These are phyloP conservation scores for Plectus sambesii DNA, from an alignment of 1,140 invertebrate genomes.

Conservation along the genomic window DNA sequence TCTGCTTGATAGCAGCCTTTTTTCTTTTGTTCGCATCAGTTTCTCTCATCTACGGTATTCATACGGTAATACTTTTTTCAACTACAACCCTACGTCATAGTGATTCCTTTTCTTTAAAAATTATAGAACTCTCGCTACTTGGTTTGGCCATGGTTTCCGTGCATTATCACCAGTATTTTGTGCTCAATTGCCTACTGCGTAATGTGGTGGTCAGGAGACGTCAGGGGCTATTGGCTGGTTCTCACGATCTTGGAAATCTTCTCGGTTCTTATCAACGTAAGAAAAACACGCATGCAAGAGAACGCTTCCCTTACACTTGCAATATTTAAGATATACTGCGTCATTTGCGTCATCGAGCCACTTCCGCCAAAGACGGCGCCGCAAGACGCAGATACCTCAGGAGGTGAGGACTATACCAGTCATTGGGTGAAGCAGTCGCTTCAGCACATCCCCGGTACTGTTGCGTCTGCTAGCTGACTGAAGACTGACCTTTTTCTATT, in stretches of 20 bases:
- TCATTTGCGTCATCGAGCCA: conserved; percentile 16
- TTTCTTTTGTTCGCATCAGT: conserved; percentile 40
- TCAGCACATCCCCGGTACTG: conserved; percentile 5
- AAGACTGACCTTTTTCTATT: conserved; percentile 9
- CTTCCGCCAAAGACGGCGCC: conserved; percentile 6
- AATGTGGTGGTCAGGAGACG: conserved; percentile 42
- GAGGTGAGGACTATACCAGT: conserved; percentile 21
- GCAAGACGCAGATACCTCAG: conserved; percentile 4
- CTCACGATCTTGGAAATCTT: conserved; percentile 43
- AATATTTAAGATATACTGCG: conserved; percentile 34
- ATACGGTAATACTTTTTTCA: conserved; percentile 27
- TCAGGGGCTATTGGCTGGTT: conserved; percentile 42
- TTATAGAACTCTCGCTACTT: conserved; percentile 38
- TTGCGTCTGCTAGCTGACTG: conserved; percentile 1
- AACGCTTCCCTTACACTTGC: not conserved
- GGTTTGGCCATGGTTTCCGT: conserved; percentile 39
- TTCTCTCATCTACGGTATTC: conserved; percentile 39
- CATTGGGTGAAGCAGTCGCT: conserved; percentile 25
- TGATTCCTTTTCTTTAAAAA: not conserved
- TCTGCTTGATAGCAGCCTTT: conserved; percentile 39
- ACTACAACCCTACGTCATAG: not conserved
- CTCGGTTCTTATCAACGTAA: conserved; percentile 40
- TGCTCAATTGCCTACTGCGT: conserved; percentile 41
- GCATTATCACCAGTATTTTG: conserved; percentile 37
- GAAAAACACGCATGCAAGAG: conserved; percentile 1